phyloP scores from a whole-genome alignment of 2,113 vertebrate genomes.

The Oxyura jamaicensis region DNA sequence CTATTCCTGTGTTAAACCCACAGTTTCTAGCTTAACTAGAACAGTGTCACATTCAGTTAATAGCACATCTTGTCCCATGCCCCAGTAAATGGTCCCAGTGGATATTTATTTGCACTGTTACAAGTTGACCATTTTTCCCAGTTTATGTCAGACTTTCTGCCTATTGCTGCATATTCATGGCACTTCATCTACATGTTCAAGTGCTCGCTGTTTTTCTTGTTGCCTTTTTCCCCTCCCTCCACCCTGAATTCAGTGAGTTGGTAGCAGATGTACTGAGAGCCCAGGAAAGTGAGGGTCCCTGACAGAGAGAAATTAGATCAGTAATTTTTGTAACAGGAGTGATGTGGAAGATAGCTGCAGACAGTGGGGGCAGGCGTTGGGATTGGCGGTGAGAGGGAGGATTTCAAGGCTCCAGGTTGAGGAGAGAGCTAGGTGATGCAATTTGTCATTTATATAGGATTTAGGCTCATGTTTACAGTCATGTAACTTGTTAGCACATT shows the following conservation, averaged over 20 bases:
- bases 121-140: neutral
- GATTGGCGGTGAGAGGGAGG: neutral
- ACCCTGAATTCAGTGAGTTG: neutral
- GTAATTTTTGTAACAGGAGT: rapidly evolving
- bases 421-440: neutral
- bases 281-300: rapidly evolving
- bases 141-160: neutral
- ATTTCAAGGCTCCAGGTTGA: neutral
- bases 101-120: neutral
- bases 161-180: neutral
- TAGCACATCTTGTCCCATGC: neutral
- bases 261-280: neutral
- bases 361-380: neutral
- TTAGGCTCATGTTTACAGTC: neutral
- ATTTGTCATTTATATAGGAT: rapidly evolving
- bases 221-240: neutral
- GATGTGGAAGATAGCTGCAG: neutral
- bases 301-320: neutral
- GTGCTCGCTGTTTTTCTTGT: neutral
- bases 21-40: neutral
- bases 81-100: neutral
- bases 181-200: neutral
- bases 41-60: neutral
- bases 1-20: neutral
- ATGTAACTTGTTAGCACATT: neutral